Conservation (phyloP, 2,797 vertebrate genomes). For the Ammospiza maritima region DNA sequence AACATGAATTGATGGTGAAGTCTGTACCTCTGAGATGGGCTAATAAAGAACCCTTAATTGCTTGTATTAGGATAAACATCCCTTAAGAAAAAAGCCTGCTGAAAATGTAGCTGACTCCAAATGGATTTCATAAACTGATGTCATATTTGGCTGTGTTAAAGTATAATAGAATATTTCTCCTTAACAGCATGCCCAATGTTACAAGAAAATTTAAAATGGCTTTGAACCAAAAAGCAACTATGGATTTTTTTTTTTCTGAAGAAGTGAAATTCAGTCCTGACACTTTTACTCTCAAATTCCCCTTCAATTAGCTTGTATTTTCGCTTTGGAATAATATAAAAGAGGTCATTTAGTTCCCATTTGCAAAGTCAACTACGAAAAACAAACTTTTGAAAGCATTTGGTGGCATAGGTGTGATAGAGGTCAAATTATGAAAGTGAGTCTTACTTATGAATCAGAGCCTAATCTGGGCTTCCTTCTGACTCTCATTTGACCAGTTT, state of each 20-base stretch:
- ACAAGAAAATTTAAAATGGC: not conserved
- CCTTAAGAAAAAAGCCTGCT: constrained; percentile 30
- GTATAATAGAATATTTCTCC: not conserved
- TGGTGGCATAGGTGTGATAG: not conserved
- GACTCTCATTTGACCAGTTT: not conserved
- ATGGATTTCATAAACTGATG: constrained; percentile 26
- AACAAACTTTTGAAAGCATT: not conserved
- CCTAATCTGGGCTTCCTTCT: not conserved
- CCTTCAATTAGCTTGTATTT: not conserved
- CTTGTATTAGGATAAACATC: not conserved
- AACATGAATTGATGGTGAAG: not conserved
- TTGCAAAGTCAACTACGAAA: not conserved
- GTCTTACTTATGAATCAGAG: not conserved
- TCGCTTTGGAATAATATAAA: not conserved
- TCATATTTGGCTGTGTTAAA: constrained; percentile 39
- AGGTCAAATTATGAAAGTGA: not conserved
- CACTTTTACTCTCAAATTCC: not conserved
- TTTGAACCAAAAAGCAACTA: constrained; percentile 27
- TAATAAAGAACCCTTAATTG: constrained; percentile 31
- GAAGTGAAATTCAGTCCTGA: not conserved
- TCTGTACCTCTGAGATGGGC: not conserved
- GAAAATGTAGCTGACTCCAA: constrained; percentile 33
- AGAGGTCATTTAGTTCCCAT: not conserved
- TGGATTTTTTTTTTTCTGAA: not conserved
- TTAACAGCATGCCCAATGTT: not conserved